Conservation (phyloP, 2,888 invertebrate species). For the Drosophila borborema region DNA sequence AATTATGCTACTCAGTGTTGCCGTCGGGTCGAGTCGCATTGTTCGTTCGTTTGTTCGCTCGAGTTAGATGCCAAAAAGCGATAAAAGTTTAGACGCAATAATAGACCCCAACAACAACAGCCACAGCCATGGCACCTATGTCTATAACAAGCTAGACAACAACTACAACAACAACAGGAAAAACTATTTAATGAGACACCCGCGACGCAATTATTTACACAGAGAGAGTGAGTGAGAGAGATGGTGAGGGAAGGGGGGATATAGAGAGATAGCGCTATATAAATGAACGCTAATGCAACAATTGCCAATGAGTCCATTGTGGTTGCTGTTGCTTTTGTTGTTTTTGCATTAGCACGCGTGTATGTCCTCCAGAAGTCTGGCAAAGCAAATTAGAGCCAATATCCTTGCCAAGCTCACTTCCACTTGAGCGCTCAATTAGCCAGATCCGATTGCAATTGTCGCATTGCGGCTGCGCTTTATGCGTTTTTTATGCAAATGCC, state of each 20-base stretch:
- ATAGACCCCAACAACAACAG: constrained; percentile 42
- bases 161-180: constrained; percentile 15
- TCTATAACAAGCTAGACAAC: constrained; percentile 38
- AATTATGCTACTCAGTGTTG: constrained; percentile 65
- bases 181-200: constrained; percentile 56
- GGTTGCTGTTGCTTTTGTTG: constrained; percentile 9
- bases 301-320: constrained; percentile 39
- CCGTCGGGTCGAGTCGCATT: constrained; percentile 41
- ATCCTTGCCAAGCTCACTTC: constrained; percentile 37
- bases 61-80: constrained; percentile 55
- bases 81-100: constrained; percentile 63
- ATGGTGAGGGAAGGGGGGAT: background rate
- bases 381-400: background rate
- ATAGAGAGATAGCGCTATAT: constrained; percentile 8
- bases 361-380: constrained; percentile 14
- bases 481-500: constrained; percentile 75
- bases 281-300: constrained; percentile 55
- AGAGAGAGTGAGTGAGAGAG: constrained; percentile 3
- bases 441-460: constrained; percentile 47
- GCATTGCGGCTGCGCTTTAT: constrained; percentile 54
- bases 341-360: constrained; percentile 60
- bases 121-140: constrained; percentile 4
- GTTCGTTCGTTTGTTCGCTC: constrained; percentile 31
- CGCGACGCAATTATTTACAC: constrained; percentile 51
- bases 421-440: constrained; percentile 65